These are phyloP conservation scores for Temnothorax nylanderi DNA, from an alignment of 1,140 invertebrate genomes.

Conservation along the genomic window DNA sequence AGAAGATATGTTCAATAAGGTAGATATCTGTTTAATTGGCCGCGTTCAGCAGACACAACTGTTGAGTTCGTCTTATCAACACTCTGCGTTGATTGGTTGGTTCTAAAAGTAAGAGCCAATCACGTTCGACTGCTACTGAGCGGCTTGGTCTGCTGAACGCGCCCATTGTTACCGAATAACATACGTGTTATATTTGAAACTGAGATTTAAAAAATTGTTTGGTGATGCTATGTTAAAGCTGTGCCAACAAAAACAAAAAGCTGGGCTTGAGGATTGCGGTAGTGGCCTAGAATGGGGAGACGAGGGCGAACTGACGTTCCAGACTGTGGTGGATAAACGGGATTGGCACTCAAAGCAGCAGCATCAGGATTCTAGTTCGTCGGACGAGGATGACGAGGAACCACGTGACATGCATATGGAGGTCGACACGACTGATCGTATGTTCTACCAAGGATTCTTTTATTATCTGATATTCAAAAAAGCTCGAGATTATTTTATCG, in stretches of 20 bases:
- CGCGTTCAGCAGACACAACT: too few species aligned
- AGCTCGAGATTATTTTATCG: not conserved
- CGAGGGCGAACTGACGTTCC: slow-evolving; percentile 83
- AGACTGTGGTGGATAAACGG: slow-evolving; percentile 84
- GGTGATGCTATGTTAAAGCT: slow-evolving; percentile 63
- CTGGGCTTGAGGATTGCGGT: slow-evolving; percentile 75
- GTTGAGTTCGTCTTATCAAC: too few species aligned
- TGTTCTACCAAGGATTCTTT: slow-evolving; percentile 58
- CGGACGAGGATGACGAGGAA: slow-evolving; percentile 84
- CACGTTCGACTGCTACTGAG: too few species aligned
- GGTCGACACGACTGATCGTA: slow-evolving; percentile 85
- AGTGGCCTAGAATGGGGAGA: slow-evolving; percentile 78
- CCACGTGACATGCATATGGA: slow-evolving; percentile 84
- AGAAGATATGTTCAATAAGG: slow-evolving; percentile 87
- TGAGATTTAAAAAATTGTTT: not conserved
- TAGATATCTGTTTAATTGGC: slow-evolving; percentile 58
- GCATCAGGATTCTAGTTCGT: slow-evolving; percentile 81
- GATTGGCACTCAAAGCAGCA: slow-evolving; percentile 79
- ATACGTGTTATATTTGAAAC: not conserved
- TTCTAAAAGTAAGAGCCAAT: too few species aligned
- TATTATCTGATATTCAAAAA: not conserved
- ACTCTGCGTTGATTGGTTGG: too few species aligned
- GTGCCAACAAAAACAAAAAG: slow-evolving; percentile 79
- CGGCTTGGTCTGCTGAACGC: too few species aligned
- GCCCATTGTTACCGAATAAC: not conserved